A percentile compares a stretch with the other conserved stretches of the same genome.
Evolutionary conservation across 2,797 vertebrate species (phyloP).

Genomic region (Micrastur ruficollis): DNA sequence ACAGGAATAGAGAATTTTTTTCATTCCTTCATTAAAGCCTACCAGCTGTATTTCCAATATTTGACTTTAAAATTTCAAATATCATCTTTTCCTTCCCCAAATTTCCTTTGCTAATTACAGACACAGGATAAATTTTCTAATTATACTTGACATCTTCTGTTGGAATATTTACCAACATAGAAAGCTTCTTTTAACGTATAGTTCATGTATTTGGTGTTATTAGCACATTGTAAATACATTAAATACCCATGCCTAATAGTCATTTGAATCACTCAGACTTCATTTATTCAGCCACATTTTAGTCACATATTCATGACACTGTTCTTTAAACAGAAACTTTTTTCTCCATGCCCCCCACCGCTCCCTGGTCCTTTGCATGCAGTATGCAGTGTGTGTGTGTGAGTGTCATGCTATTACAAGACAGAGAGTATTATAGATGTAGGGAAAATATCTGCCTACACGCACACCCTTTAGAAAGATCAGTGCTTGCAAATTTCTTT

Average conservation of each 20-base stretch:
- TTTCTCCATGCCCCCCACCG: no score
- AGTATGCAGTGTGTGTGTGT: background rate
- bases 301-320: background rate
- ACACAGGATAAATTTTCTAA: background rate
- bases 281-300: background rate
- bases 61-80: slow-evolving; percentile 11
- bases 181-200: background rate
- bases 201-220: background rate
- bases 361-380: background rate
- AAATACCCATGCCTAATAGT: background rate
- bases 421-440: background rate
- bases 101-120: background rate
- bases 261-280: background rate
- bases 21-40: background rate
- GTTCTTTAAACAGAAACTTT: background rate
- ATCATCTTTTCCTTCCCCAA: background rate
- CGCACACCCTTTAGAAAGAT: background rate
- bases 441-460: background rate
- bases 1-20: background rate
- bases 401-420: background rate
- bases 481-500: background rate
- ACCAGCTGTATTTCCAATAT: background rate
- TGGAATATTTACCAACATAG: background rate
- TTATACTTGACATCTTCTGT: background rate
- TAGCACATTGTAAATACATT: background rate